phyloP scores from a whole-genome alignment of 2,888 invertebrate genomes.

The Dichetophora obliterata region DNA sequence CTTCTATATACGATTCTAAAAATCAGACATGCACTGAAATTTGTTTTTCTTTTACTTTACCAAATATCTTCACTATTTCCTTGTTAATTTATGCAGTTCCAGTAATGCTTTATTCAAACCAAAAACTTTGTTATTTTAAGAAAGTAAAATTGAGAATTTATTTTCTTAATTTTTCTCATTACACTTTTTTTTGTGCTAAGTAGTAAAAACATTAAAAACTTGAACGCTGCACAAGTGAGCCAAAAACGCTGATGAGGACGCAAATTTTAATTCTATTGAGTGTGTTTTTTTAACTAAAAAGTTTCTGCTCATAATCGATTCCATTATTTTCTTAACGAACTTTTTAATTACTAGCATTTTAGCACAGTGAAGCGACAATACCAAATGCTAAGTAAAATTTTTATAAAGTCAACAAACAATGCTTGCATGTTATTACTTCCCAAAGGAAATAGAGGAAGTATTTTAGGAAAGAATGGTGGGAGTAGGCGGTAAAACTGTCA shows the following conservation, averaged over 20 bases:
- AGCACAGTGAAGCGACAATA: background rate
- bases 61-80: too few species aligned
- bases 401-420: too few species aligned
- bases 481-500: slow-evolving; percentile 25
- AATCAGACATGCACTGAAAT: too few species aligned
- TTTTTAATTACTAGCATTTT: slow-evolving; percentile 56
- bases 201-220: background rate
- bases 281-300: slow-evolving; percentile 32
- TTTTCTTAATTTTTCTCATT: background rate
- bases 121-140: background rate
- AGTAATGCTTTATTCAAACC: too few species aligned
- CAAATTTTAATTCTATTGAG: slow-evolving; percentile 53
- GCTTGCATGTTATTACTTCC: too few species aligned
- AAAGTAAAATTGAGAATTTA: background rate
- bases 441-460: background rate
- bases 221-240: background rate
- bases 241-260: background rate
- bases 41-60: too few species aligned
- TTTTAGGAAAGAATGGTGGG: too few species aligned
- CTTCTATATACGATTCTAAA: too few species aligned
- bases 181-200: background rate
- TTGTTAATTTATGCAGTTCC: too few species aligned
- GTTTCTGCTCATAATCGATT: slow-evolving; percentile 56
- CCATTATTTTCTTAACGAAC: slow-evolving; percentile 58
- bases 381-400: too few species aligned